Base-by-base conservation (phyloP, 2,797 vertebrate genomes). In the Hypotaenidia okinawae region DNA sequence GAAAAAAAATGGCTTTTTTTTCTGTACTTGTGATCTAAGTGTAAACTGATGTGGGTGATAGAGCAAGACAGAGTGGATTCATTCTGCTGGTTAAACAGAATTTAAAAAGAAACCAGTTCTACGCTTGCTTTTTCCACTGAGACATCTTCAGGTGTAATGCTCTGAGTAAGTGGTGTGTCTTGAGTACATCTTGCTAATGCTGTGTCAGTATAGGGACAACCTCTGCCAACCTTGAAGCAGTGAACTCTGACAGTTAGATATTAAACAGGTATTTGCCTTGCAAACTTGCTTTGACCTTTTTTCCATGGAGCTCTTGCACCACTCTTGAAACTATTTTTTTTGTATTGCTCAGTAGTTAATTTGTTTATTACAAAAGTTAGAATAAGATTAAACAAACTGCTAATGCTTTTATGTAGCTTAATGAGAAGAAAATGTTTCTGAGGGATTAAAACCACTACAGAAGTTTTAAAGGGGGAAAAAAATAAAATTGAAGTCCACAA, bases 341-440 rank as follows among this genome's bases (percentile, higher is more conserved):
- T 72, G 92, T 92, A 86, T 86, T 93, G 92, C 93, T 92, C 73
- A 28, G 75, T 33, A 96, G 95, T 90, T 94, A 77, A 95, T 95
- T 96, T 96, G 96, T 98, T 98, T 97, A 97, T 98, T 97, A 94
- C 95, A 92, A 96, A 96, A 96, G 91, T 96, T 79, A 94, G 90
- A 79, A 90, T 78, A 3, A 94, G 95, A 96, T 94, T 95, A 97
- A 98, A 97, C 97, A 96, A 95, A 91, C 97, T 95, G 93, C 96
- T 96, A 88, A 95, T 94, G 94, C 94, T 96, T 98, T 98, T 96
- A 94, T 97, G 96, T 94, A 78, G 45, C 91, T 91, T 97, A 97
- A 97, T 74, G 94, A 96, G 95, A 97, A 97, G 95, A 97, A 97
- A 98, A 98, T 97, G 97, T 96, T 96, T 94, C 78, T 39, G 62